phyloP scores from a whole-genome alignment of 2,888 invertebrate genomes.

The Nomada hirtipes region DNA sequence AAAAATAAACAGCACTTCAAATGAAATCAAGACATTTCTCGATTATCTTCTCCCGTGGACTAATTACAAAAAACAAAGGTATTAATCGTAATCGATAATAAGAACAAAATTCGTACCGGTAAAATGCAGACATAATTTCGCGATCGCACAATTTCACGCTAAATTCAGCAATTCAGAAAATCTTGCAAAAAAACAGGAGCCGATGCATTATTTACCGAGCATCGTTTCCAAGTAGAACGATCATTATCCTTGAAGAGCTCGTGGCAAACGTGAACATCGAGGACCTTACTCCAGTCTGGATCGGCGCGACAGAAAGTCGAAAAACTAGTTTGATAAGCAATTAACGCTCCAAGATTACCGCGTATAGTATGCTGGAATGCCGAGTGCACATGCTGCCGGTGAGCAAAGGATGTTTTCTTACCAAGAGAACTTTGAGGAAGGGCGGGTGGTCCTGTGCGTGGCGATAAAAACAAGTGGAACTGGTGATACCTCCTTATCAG shows the following conservation, averaged over 20 bases:
- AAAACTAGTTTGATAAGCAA: constrained; percentile 52
- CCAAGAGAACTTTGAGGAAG: not conserved
- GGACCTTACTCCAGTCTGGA: constrained; percentile 6
- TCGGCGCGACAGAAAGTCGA: constrained; percentile 41
- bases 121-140: not conserved
- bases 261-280: not conserved
- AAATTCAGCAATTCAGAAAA: constrained; percentile 28
- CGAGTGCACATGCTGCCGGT: not conserved
- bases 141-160: not conserved
- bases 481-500: constrained; percentile 30
- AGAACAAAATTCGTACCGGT: not conserved
- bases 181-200: not conserved
- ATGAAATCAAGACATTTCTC: no score
- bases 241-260: constrained; percentile 19
- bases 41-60: no score
- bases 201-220: not conserved
- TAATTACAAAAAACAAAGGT: no score
- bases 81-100: constrained; percentile 6
- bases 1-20: no score
- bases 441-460: not conserved
- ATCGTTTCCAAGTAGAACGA: not conserved
- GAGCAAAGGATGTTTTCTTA: constrained; percentile 2
- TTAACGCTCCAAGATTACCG: constrained; percentile 15
- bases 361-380: constrained; percentile 13
- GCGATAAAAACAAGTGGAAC: constrained; percentile 15